Conservation (phyloP, 1,140 invertebrate genomes). For the Drosophila micromelanica region DNA sequence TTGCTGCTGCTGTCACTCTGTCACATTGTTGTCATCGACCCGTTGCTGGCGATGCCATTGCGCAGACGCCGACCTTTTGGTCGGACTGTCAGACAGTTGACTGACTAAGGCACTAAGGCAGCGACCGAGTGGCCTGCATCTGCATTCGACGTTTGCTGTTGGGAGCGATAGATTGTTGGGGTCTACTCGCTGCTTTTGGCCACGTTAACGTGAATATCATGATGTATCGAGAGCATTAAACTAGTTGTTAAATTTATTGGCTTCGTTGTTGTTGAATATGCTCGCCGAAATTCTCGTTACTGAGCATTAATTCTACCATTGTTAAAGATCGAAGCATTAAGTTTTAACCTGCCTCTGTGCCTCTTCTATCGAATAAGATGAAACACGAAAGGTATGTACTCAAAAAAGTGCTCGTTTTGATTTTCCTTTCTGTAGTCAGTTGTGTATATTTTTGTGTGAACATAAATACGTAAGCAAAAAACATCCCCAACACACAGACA, state of each 20-base stretch:
- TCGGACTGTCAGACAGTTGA: conserved; percentile 51
- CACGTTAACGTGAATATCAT: background rate
- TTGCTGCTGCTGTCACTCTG: conserved; percentile 24
- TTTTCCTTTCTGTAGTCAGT: too few relatives aligned
- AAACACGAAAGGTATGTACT: background rate
- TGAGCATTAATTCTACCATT: background rate
- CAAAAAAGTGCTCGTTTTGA: too few relatives aligned
- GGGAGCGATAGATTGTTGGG: too few relatives aligned
- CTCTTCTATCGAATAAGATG: background rate
- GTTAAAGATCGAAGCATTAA: background rate
- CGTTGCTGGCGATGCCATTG: conserved; percentile 5
- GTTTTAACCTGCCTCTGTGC: background rate
- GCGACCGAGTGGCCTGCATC: conserved; percentile 16
- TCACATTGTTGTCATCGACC: conserved; percentile 41
- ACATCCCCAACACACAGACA: too few relatives aligned
- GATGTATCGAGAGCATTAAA: background rate
- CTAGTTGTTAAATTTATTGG: background rate
- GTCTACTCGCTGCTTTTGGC: background rate
- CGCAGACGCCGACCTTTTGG: conserved; percentile 56
- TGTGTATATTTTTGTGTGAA: background rate
- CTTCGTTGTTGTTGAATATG: background rate
- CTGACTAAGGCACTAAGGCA: conserved; percentile 44
- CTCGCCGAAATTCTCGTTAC: background rate
- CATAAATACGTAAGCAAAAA: background rate
- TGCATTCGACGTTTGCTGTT: background rate